Conservation (phyloP, 2,113 vertebrate genomes). For the Bolborhynchus lineola region DNA sequence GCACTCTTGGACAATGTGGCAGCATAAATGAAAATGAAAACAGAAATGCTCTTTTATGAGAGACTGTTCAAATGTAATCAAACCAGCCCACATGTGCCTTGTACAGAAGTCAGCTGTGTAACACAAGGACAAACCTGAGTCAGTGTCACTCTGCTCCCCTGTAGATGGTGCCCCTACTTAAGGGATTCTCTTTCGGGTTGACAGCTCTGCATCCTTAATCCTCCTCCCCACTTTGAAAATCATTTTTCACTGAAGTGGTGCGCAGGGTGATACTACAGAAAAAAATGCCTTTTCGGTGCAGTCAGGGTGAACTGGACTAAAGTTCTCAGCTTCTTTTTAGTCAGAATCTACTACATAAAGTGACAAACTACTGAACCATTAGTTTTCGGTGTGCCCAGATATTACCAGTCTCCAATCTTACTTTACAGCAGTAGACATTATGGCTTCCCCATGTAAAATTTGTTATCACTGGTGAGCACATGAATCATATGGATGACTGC, state of each 20-base stretch:
- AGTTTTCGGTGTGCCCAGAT: not conserved
- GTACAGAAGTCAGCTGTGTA: not conserved
- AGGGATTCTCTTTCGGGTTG: constrained; percentile 29
- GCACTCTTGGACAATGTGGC: not conserved
- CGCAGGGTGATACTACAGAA: not conserved
- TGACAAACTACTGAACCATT: not conserved
- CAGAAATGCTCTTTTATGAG: not conserved
- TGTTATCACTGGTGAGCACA: not conserved
- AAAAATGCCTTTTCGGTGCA: not conserved
- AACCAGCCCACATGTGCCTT: not conserved
- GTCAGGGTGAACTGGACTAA: not conserved
- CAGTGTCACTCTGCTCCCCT: constrained; percentile 42
- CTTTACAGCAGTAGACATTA: not conserved
- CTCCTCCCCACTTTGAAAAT: not conserved
- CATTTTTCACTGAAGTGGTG: not conserved
- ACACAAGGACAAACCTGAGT: not conserved
- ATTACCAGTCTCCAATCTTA: not conserved
- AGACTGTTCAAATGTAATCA: not conserved
- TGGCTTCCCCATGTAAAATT: not conserved
- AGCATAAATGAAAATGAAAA: not conserved
- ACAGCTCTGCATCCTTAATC: not conserved
- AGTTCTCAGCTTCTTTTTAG: not conserved
- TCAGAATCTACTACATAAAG: not conserved
- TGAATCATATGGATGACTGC: not conserved
- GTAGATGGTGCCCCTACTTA: constrained; percentile 63